Base-by-base conservation (phyloP, 64 coral and sea anemone species). In the Montipora efflorescens region DNA sequence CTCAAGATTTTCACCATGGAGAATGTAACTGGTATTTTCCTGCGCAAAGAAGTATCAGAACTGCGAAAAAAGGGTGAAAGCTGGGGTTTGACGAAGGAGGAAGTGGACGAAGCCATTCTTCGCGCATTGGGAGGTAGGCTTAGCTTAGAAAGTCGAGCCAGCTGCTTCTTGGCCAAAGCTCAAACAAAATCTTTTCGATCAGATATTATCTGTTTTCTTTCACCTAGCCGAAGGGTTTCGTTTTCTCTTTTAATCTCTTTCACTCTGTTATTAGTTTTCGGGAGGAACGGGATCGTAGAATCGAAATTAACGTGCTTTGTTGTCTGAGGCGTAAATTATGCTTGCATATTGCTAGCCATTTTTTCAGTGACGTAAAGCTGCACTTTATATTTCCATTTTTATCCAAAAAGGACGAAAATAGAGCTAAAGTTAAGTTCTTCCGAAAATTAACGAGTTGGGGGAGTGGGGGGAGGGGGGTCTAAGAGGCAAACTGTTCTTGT, bases 41-140 rank as follows among this genome's bases (percentile, higher is more conserved):
- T 97, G 53, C 79, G 82, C 3, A 92, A 94, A 64, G 89, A 97
- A 83, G 79, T 97, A 23, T 89, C 88, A 79, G 93, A 87, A 88
- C 61, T 97, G 79, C 77, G 96, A 20, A 89, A 92, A 51, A 91
- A 90, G 48, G 93, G 96, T 48, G 96, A 89, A 76, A 82, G 72
- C 52, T 73, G 94, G 6, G 93, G 96, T 3, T 61, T 97, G 9
- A 97, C 66, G 46, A 88, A 94, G 51, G 93, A 92, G 8, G 83
- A 97, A 43, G 89, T 97, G 18, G 90, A 97, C 66, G 81, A 94
- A 59, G 93, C 92, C 28, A 84, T 97, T 69, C 80, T 94, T 48
- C 94, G 94, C 16, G 81, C 93, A 0, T 20, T 97, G 4, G 96
- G 93, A 95, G 96, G 96, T 97, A 91, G 1, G 64, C 3, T 5